Evolutionary conservation across 1,140 invertebrate species (phyloP), one percentile per base, ranked within the genome.

Genomic region (Phortica variegata): DNA sequence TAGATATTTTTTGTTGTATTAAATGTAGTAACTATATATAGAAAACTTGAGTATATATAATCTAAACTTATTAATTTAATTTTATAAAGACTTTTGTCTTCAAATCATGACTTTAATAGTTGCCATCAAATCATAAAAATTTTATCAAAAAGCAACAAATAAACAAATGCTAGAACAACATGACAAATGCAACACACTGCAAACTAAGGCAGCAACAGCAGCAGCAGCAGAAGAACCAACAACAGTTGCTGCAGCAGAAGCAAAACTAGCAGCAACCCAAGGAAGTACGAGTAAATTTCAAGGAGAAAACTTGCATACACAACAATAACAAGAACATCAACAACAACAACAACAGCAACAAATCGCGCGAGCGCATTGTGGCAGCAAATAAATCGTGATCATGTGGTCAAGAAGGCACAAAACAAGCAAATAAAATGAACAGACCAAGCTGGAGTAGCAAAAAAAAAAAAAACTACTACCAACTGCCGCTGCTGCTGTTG

Each of bases 371-470:
- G n/a, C n/a, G n/a, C n/a, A n/a, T n/a, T 6, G 23, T 10, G 26
- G 38, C 40, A 47, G 57, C 56, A 70, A 70, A 73, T 73, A 73
- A 73, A 73, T 73, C 70, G 70, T 73, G 70, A 73, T 73, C 70
- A 73, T 59, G 65, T 73, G 70, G 65, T 70, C 65, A 73, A 70
- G 60, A 72, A 60, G 65, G 54, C 15, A 52, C 26, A 46, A 52
- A 26, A 21, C 36, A n/a, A n/a, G n/a, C n/a, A n/a, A n/a, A n/a
- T n/a, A n/a, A n/a, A n/a, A n/a, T n/a, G n/a, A n/a, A n/a, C n/a
- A n/a, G n/a, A n/a, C n/a, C n/a, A n/a, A n/a, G n/a, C n/a, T n/a
- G n/a, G n/a, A n/a, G n/a, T n/a, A n/a, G n/a, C n/a, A n/a, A n/a
- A n/a, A n/a, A n/a, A n/a, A n/a, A n/a, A n/a, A n/a, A n/a, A n/a